These are phyloP conservation scores for Torymus auratus DNA, from an alignment of 2,888 invertebrate genomes.

Conservation along the genomic window DNA sequence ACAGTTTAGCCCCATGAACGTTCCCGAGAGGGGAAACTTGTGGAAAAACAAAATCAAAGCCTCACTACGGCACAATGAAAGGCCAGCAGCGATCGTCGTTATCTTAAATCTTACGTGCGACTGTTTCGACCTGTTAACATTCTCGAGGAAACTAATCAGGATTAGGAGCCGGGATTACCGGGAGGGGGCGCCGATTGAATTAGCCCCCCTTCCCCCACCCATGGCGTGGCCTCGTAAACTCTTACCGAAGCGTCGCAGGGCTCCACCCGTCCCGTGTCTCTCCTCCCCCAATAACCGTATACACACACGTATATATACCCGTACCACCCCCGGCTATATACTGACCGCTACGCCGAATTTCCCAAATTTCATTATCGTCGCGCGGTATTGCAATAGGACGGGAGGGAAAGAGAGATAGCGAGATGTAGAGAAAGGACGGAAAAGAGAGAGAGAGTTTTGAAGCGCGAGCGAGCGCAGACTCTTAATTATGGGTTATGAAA, in stretches of 20 bases:
- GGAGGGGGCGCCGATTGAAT: conserved; percentile 70
- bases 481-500: conserved; percentile 54
- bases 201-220: conserved; percentile 66
- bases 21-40: too few relatives aligned
- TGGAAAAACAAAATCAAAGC: too few relatives aligned
- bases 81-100: too few relatives aligned
- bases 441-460: conserved; percentile 9
- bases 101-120: conserved; percentile 21
- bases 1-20: neutral
- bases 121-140: conserved; percentile 58
- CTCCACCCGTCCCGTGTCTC: conserved; percentile 75
- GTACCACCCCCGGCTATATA: neutral
- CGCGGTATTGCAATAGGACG: conserved; percentile 14
- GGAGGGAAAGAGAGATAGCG: conserved; percentile 6
- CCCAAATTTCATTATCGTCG: conserved; percentile 51
- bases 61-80: too few relatives aligned
- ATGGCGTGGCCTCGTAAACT: conserved; percentile 71
- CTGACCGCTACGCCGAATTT: neutral
- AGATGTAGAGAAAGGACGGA: neutral
- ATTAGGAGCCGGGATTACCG: conserved; percentile 73
- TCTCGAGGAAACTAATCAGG: conserved; percentile 70
- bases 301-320: neutral
- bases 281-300: neutral
- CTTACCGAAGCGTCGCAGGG: conserved; percentile 71
- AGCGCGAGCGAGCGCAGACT: conserved; percentile 7